These are phyloP conservation scores for Tetranychus truncatus DNA, from an alignment of 2,888 invertebrate genomes.

Conservation along the genomic window DNA sequence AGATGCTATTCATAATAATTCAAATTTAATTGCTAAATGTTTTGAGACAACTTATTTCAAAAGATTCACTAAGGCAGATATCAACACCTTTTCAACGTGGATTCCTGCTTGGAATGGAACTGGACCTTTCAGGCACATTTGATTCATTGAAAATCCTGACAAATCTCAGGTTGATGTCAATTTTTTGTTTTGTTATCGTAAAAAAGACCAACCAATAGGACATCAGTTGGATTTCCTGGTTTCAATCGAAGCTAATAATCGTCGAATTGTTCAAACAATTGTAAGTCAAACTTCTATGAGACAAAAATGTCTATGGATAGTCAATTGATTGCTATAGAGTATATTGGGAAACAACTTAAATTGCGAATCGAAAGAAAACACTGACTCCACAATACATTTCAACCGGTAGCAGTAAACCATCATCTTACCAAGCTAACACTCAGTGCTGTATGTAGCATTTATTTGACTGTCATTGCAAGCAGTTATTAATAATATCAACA, in stretches of 20 bases:
- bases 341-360: not conserved
- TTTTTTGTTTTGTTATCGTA: not conserved
- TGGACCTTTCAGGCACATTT: not conserved
- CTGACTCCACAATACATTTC: not conserved
- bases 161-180: not conserved
- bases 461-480: not conserved
- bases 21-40: not conserved
- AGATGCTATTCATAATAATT: not conserved
- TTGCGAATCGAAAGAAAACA: not conserved
- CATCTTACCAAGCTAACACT: not conserved
- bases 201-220: not conserved
- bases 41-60: not conserved
- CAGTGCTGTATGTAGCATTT: not conserved
- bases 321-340: not conserved
- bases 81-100: not conserved
- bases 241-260: not conserved
- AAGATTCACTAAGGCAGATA: not conserved
- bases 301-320: not conserved
- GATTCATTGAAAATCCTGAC: not conserved
- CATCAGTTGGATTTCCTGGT: not conserved
- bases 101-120: not conserved
- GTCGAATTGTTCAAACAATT: not conserved
- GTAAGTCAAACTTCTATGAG: not conserved
- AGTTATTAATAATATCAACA: not conserved
- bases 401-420: not conserved